A percentile compares a stretch with the other conserved stretches of the same genome.
Conservation (phyloP, 2,113 vertebrate genomes). For the Syngnathus typhle region DNA sequence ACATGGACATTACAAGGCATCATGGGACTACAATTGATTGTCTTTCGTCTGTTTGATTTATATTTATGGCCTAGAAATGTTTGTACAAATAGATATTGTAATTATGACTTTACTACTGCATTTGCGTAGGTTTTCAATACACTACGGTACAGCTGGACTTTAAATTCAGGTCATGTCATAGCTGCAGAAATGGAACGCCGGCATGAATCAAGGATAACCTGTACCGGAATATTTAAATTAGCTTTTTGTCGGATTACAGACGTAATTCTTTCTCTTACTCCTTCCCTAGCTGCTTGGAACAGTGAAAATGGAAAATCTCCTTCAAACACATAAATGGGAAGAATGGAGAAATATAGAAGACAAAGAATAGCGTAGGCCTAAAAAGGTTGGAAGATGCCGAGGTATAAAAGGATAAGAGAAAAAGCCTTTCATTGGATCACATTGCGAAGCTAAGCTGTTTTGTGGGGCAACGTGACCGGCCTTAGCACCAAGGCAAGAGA, state of each 20-base stretch:
- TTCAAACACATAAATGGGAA: constrained; percentile 2
- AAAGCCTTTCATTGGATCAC: constrained; percentile 40
- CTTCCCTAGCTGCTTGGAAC: constrained; percentile 8
- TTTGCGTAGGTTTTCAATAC: background rate
- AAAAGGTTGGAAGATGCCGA: constrained; percentile 6
- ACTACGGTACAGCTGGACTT: no score
- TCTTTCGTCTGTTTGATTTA: no score
- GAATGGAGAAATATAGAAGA: constrained; percentile 9
- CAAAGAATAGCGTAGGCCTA: background rate
- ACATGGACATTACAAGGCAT: background rate
- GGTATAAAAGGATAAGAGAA: constrained; percentile 18
- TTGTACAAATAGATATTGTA: background rate
- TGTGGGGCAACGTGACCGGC: constrained; percentile 51
- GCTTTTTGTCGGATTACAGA: background rate
- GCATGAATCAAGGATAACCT: background rate
- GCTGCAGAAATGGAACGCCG: background rate
- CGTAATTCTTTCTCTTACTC: background rate
- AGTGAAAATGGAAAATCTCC: constrained; percentile 8
- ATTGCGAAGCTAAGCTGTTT: constrained; percentile 50
- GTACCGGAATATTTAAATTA: background rate
- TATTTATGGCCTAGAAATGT: background rate
- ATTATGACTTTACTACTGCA: background rate
- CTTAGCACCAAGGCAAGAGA: constrained; percentile 42
- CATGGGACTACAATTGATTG: background rate
- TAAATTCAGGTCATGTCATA: no score